Conservation (phyloP, 2,113 vertebrate genomes). For the Lipotes vexillifer region DNA sequence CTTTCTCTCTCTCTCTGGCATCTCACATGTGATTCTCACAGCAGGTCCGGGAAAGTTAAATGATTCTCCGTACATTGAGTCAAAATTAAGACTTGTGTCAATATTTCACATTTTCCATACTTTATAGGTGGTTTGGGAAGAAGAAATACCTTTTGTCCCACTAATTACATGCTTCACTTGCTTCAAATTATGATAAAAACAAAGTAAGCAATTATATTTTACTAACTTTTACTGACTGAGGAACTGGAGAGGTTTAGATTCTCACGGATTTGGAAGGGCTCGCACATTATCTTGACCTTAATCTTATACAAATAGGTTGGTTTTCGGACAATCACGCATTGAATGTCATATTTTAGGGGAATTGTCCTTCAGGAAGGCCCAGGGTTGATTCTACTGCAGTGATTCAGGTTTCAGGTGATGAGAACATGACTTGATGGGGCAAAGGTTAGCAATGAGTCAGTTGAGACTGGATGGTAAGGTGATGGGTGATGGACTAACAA, state of each 20-base stretch:
- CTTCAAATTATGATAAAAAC: neutral
- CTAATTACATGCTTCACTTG: neutral
- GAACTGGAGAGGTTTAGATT: neutral
- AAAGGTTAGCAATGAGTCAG: neutral
- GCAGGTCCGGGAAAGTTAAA: neutral
- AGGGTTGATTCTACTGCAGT: neutral
- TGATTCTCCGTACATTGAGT: neutral
- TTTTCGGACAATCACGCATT: neutral
- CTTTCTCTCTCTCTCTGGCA: fast-evolving
- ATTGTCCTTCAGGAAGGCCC: neutral
- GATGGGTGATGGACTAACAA: neutral
- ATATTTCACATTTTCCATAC: neutral
- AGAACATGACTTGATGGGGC: neutral
- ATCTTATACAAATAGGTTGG: neutral
- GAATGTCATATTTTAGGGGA: neutral
- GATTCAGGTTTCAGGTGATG: neutral
- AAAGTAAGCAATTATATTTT: neutral
- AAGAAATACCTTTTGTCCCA: neutral
- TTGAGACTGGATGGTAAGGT: neutral
- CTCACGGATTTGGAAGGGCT: neutral
- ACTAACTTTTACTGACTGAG: neutral
- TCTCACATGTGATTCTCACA: neutral
- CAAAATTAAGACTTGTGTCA: neutral
- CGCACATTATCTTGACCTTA: neutral
- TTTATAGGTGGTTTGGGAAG: neutral